A percentile compares a stretch with the other conserved stretches of the same genome.
Conservation (phyloP, 2,888 invertebrate species). For the Thereva nobilitata region DNA sequence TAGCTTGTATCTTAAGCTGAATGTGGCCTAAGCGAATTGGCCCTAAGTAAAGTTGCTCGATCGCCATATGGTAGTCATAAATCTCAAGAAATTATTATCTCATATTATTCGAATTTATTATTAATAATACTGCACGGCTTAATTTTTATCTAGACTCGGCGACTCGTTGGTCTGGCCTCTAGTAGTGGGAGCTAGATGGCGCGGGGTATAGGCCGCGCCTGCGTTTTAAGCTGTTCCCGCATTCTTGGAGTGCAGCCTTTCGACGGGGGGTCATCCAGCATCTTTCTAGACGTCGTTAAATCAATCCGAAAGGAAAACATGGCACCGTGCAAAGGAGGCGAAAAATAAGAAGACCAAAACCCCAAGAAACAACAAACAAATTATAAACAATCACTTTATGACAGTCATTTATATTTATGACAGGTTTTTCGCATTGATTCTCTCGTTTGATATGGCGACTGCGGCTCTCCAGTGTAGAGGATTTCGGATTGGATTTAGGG, state of each 20-base stretch:
- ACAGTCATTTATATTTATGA: constrained; percentile 37
- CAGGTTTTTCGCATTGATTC: constrained; percentile 24
- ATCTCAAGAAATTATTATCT: constrained; percentile 34
- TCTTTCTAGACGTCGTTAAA: constrained; percentile 27
- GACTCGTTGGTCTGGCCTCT: not conserved
- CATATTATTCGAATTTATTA: constrained; percentile 30
- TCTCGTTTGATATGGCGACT: not conserved
- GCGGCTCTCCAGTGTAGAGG: not conserved
- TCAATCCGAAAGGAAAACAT: constrained; percentile 26
- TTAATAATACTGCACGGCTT: constrained; percentile 34
- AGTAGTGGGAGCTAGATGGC: constrained; percentile 2
- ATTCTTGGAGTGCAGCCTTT: constrained; percentile 18
- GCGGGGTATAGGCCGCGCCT: constrained; percentile 24
- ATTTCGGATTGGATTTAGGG: too few relatives aligned
- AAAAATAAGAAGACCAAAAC: constrained; percentile 16
- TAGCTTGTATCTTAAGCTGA: too few relatives aligned
- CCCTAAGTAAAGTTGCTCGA: constrained; percentile 19
- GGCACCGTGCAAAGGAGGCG: constrained; percentile 8
- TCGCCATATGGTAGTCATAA: constrained; percentile 29
- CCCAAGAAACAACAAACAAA: constrained; percentile 31
- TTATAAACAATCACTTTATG: constrained; percentile 38
- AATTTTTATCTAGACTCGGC: constrained; percentile 29
- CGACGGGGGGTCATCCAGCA: constrained; percentile 32
- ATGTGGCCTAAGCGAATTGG: not conserved
- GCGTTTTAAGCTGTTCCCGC: constrained; percentile 18